phyloP scores from a whole-genome alignment of 2,888 invertebrate species.

The Bursaphelenchus okinawaensis region DNA sequence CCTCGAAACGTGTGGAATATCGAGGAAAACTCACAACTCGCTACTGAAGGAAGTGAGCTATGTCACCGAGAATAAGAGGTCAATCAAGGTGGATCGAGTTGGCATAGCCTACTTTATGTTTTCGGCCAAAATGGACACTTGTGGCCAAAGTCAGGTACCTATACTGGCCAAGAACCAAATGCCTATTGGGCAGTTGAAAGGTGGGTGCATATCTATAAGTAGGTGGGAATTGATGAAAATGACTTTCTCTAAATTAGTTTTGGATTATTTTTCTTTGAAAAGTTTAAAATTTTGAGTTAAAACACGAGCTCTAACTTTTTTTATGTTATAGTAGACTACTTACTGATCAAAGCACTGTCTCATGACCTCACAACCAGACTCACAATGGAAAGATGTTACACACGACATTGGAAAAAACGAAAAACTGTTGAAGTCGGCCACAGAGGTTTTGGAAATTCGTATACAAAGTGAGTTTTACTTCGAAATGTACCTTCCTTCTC shows the following conservation, averaged over 20 bases:
- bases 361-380: constrained; percentile 23
- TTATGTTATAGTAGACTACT: constrained; percentile 36
- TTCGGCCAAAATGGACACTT: constrained; percentile 18
- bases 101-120: constrained; percentile 13
- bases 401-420: constrained; percentile 32
- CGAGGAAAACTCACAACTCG: neutral
- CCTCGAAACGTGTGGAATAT: neutral
- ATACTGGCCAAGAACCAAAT: constrained; percentile 21
- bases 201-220: no score
- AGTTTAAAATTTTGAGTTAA: neutral
- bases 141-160: constrained; percentile 21
- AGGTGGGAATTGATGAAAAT: no score
- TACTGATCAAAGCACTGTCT: constrained; percentile 31
- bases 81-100: neutral
- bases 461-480: constrained; percentile 49
- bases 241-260: neutral
- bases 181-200: constrained; percentile 27
- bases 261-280: neutral
- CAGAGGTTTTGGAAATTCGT: constrained; percentile 85
- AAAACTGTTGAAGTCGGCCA: constrained; percentile 67
- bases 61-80: neutral
- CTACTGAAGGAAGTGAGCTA: neutral
- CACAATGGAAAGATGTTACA: constrained; percentile 36
- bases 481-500: no score
- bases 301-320: neutral